Conservation (phyloP, 1,140 invertebrate genomes). For the Drosophila pachea region DNA sequence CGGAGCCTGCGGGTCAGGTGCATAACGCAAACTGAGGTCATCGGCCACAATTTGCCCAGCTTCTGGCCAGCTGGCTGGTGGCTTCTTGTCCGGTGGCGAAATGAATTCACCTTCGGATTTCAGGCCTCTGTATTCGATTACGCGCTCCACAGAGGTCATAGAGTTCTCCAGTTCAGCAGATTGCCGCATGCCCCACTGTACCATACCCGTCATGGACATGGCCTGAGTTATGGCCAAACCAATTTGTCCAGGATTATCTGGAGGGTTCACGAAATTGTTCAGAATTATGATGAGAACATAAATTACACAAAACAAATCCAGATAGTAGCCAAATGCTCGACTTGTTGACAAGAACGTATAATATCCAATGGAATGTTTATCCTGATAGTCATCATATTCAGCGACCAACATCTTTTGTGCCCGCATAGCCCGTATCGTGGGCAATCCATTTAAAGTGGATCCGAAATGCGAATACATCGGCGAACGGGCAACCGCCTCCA, state of each 20-base stretch:
- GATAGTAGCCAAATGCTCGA: constrained; percentile 89
- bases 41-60: constrained; percentile 85
- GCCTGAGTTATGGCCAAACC: constrained; percentile 92
- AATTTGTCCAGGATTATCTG: constrained; percentile 83
- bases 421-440: constrained; percentile 86
- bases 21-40: constrained; percentile 81
- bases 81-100: constrained; percentile 82
- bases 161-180: constrained; percentile 86
- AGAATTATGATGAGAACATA: constrained; percentile 86
- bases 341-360: constrained; percentile 88
- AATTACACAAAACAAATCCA: constrained; percentile 85
- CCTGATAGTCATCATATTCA: constrained; percentile 83
- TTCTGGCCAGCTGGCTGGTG: constrained; percentile 85
- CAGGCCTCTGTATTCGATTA: constrained; percentile 88
- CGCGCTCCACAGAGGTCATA: constrained; percentile 89
- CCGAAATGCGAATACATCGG: constrained; percentile 90
- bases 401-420: constrained; percentile 83
- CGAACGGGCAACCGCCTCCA: constrained; percentile 89
- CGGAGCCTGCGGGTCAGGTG: constrained; percentile 80
- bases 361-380: constrained; percentile 87
- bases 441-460: constrained; percentile 85
- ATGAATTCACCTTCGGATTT: constrained; percentile 82
- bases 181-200: constrained; percentile 81
- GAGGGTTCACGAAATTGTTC: constrained; percentile 81
- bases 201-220: constrained; percentile 87